phyloP scores from a whole-genome alignment of 2,888 invertebrate species.

The Lasioglossum vierecki region DNA sequence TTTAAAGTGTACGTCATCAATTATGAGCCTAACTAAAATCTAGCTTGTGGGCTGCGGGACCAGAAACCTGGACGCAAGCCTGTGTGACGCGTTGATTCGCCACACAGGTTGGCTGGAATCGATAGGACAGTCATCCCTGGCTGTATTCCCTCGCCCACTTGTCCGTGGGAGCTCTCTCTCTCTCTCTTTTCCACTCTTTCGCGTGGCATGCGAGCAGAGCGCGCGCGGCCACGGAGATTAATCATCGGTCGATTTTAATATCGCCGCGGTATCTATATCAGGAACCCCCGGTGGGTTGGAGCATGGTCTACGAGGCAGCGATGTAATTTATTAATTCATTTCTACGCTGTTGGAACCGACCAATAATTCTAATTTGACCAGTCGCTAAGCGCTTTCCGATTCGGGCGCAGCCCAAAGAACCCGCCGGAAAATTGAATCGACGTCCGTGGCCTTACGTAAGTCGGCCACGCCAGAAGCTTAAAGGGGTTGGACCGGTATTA shows the following conservation, averaged over 20 bases:
- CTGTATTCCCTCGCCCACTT: background rate
- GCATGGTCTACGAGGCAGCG: constrained; percentile 20
- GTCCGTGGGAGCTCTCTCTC: background rate
- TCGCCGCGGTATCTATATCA: constrained; percentile 66
- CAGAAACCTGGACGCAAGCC: background rate
- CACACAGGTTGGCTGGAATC: constrained; percentile 61
- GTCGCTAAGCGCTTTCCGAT: constrained; percentile 74
- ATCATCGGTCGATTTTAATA: constrained; percentile 79
- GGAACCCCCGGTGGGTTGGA: background rate
- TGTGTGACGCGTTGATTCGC: background rate
- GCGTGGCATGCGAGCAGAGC: constrained; percentile 23
- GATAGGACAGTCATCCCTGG: constrained; percentile 62
- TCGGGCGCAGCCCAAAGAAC: constrained; percentile 43
- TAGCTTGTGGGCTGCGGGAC: background rate
- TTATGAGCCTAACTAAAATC: background rate
- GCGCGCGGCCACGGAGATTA: constrained; percentile 68
- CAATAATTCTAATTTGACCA: constrained; percentile 74
- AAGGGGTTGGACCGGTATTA: constrained; percentile 68
- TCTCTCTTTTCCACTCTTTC: constrained; percentile 25
- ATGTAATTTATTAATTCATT: constrained; percentile 78
- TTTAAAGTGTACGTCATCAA: background rate
- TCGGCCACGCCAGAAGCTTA: constrained; percentile 57
- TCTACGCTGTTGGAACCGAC: constrained; percentile 54
- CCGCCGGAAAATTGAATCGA: constrained; percentile 69
- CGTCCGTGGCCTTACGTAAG: constrained; percentile 60